phyloP scores from a whole-genome alignment of 2,797 vertebrate genomes.

The Helicolenus hilgendorfi region DNA sequence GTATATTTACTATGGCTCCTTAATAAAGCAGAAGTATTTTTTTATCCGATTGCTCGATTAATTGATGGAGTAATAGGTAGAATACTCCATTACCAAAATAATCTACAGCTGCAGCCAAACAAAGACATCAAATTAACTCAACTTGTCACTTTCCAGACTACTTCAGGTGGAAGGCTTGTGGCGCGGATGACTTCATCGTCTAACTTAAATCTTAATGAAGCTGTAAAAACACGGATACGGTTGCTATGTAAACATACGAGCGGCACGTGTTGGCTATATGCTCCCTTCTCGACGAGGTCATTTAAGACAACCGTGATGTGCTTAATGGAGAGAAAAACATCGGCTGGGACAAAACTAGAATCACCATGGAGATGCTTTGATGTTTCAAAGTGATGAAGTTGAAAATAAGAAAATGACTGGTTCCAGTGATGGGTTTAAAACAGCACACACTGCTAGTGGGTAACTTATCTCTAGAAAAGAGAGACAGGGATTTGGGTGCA shows the following conservation, averaged over 20 bases:
- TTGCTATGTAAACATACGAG: conserved; percentile 69
- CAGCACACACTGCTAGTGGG: background rate
- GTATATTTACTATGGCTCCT: no score
- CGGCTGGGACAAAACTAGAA: background rate
- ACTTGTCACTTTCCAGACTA: conserved; percentile 56
- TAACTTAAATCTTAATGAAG: conserved; percentile 61
- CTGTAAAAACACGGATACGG: conserved; percentile 72
- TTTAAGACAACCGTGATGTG: background rate
- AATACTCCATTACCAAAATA: background rate
- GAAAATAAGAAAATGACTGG: background rate
- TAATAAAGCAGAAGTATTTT: no score
- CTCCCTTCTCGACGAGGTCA: background rate
- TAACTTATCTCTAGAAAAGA: background rate
- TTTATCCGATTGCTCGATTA: background rate
- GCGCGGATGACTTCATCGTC: conserved; percentile 69
- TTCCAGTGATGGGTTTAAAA: background rate
- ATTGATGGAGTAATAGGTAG: background rate
- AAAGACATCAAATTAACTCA: conserved; percentile 57
- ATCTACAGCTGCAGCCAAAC: conserved; percentile 32
- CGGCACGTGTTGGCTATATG: background rate
- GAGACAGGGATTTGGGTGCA: background rate
- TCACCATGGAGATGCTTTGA: background rate
- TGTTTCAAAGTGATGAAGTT: background rate
- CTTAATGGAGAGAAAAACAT: conserved; percentile 24
- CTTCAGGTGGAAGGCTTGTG: conserved; percentile 43